These are phyloP conservation scores for Lomographa bimaculata DNA, from an alignment of 2,888 invertebrate species.

Conservation along the genomic window DNA sequence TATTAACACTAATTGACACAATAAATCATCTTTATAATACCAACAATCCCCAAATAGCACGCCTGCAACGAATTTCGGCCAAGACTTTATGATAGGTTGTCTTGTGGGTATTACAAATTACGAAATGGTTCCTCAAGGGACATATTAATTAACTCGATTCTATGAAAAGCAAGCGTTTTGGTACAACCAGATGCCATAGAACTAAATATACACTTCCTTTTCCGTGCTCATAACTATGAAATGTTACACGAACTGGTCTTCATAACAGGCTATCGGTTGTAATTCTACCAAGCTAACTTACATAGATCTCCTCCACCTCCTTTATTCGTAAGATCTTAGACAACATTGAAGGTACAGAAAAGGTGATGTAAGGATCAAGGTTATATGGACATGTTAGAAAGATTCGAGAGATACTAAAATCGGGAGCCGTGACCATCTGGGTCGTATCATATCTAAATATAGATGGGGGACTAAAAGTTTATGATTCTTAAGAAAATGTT, in stretches of 20 bases:
- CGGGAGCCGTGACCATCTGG: conserved; percentile 79
- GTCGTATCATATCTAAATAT: conserved; percentile 77
- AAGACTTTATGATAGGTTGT: conserved; percentile 54
- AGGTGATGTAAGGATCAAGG: conserved; percentile 57
- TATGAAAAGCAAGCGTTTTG: conserved; percentile 63
- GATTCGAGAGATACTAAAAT: conserved; percentile 78
- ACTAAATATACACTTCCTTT: conserved; percentile 82
- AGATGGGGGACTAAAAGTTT: conserved; percentile 70
- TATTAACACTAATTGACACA: conserved; percentile 43
- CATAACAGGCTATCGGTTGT: conserved; percentile 75
- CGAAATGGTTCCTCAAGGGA: conserved; percentile 65
- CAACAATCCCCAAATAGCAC: conserved; percentile 35
- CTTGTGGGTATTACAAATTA: conserved; percentile 61
- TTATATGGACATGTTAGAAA: conserved; percentile 63
- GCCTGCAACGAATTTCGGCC: conserved; percentile 42
- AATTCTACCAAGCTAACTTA: conserved; percentile 59
- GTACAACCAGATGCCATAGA: conserved; percentile 70
- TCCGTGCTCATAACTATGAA: conserved; percentile 79
- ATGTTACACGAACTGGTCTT: conserved; percentile 68
- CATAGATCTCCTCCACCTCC: conserved; percentile 52
- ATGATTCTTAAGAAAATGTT: conserved; percentile 63
- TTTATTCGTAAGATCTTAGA: conserved; percentile 41
- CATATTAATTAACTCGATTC: conserved; percentile 77
- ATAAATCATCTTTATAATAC: conserved; percentile 45
- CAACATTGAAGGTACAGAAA: conserved; percentile 46